Base-by-base conservation (phyloP, 2,888 invertebrate species). In the Ophion ventricosus region DNA sequence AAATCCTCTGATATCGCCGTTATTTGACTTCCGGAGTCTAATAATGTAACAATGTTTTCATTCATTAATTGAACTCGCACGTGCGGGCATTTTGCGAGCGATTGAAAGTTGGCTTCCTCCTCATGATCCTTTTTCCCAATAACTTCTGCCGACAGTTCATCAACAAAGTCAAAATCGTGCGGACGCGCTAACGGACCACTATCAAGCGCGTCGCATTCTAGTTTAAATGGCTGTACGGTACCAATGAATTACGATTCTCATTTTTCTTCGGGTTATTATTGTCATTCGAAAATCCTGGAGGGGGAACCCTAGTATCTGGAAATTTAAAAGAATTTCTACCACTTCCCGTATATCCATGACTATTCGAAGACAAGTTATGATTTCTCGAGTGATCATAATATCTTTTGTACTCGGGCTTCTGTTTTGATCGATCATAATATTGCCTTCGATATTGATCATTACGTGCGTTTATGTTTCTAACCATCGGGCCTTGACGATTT, bases 1-100 rank as follows among this genome's bases (percentile, higher is more conserved):
- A 77, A 77, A 3, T 76, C 66, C 54, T 77, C 77, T 2, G 77
- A 82, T 2, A 82, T 77, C 8, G 64, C 64, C 1, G 64, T 35
- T 7, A 64, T 20, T 20, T 64, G 64, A 20, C 64, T 64, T 14
- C 29, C 75, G 57, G 35, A 69, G 20, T 8, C 69, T 56, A 66
- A 10, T 35, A 20, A 25, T 10, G 56, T 75, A 25, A 54, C n/a
- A 54, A 25, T 69, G 1, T 2, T 1, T 14, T 61, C 35, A 29
- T 23, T n/a, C 1, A 54, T 11, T 14, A 69, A 54, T 3, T 29
- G 43, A 0, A 64, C 26, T 57, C 70, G 69, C 43, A 81, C 3
- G 26, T 75, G 75, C 0, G 75, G 75, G 29, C 75, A 81, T 26
- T 54, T 69, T 8, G 25, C 43, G 0, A 66, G 35, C 25, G 49